Evolutionary conservation across 2,797 vertebrate genomes (phyloP).

Genomic region (Parotocinclus haroldoi): DNA sequence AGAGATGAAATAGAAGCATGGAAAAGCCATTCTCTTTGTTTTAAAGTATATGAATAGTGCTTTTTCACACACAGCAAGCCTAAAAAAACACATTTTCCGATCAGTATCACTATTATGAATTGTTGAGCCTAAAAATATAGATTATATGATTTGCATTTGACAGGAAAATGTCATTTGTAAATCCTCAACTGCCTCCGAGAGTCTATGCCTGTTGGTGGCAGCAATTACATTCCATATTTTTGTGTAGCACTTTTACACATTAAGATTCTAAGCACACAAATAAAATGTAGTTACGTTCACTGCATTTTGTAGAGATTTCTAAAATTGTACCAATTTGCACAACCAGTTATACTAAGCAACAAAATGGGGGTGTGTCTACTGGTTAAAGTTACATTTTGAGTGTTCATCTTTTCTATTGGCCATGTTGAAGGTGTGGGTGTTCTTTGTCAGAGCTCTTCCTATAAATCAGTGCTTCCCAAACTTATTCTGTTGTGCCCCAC

Average conservation of each 20-base stretch:
- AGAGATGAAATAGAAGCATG: slow-evolving; percentile 78
- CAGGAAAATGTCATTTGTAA: slow-evolving; percentile 71
- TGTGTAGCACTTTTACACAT: too few species aligned
- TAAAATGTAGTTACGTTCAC: neutral
- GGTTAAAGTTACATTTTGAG: too few species aligned
- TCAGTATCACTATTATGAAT: neutral
- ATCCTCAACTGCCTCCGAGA: slow-evolving; percentile 74
- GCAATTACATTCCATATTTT: slow-evolving; percentile 77
- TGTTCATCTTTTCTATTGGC: too few species aligned
- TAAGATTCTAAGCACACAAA: slow-evolving; percentile 57
- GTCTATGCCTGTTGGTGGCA: slow-evolving; percentile 69
- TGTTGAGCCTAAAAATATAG: neutral
- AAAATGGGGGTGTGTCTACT: too few species aligned
- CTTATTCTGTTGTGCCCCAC: too few species aligned
- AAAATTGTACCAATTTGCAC: too few species aligned
- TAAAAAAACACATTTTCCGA: slow-evolving; percentile 30
- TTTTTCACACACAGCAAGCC: slow-evolving; percentile 70
- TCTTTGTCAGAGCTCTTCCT: too few species aligned
- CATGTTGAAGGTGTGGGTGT: too few species aligned
- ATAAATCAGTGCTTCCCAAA: too few species aligned
- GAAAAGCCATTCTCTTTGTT: slow-evolving; percentile 65
- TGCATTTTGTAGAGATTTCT: neutral
- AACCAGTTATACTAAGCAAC: neutral
- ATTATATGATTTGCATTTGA: neutral
- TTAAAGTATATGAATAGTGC: slow-evolving; percentile 64